A percentile compares a stretch with the other conserved stretches of the same genome.
Conservation (phyloP, 2,113 vertebrate species). For the Varanus komodoensis region DNA sequence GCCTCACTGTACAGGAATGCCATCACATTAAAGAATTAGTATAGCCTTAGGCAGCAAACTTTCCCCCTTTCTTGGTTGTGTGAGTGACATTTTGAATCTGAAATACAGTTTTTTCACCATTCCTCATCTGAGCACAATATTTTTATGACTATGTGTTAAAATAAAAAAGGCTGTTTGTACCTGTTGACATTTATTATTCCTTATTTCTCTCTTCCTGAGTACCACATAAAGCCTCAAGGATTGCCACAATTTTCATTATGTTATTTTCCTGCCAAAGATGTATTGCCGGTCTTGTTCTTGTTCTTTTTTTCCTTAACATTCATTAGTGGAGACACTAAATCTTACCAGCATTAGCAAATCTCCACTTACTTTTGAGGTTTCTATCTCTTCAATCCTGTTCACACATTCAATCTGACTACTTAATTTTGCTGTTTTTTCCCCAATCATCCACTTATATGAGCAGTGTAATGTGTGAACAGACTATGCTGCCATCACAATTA, state of each 20-base stretch:
- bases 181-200: constrained; percentile 67
- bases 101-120: constrained; percentile 54
- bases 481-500: not conserved
- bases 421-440: not conserved
- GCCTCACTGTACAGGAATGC: constrained; percentile 60
- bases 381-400: not conserved
- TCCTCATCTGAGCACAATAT: not conserved
- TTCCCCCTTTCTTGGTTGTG: not conserved
- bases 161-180: constrained; percentile 62
- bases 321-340: not conserved
- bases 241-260: constrained; percentile 41
- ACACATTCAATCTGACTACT: not conserved
- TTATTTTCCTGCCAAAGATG: constrained; percentile 37
- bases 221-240: constrained; percentile 29
- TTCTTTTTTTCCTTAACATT: not conserved
- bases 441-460: not conserved
- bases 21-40: constrained; percentile 71
- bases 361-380: not conserved
- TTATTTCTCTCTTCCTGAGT: constrained; percentile 37
- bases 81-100: constrained; percentile 67
- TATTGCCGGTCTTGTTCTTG: not conserved
- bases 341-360: not conserved
- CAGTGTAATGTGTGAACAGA: not conserved
- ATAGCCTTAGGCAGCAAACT: constrained; percentile 48
- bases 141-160: constrained; percentile 67